Evolutionary conservation across 2,888 invertebrate genomes (phyloP).

Genomic region (Smittia aterrima): DNA sequence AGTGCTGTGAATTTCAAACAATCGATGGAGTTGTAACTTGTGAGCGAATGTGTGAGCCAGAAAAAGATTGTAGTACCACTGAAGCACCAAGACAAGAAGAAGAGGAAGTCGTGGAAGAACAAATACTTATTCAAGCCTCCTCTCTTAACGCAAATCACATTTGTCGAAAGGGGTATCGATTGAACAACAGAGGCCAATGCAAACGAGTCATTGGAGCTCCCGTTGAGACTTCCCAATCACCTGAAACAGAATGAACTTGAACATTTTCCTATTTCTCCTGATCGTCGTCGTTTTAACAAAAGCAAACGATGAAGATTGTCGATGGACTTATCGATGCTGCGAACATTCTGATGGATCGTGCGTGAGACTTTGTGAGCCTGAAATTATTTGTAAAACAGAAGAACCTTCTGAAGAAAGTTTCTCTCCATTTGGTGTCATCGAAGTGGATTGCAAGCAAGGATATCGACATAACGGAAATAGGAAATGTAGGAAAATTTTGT

Average conservation of each 20-base stretch:
- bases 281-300: not conserved
- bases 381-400: not conserved
- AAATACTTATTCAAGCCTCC: not conserved
- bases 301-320: not conserved
- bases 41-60: not conserved
- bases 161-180: not conserved
- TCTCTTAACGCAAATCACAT: not conserved
- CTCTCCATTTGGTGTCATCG: not conserved
- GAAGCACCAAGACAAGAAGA: not conserved
- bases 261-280: not conserved
- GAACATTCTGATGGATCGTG: not conserved
- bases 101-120: not conserved
- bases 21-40: not conserved
- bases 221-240: not conserved
- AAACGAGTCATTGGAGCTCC: not conserved
- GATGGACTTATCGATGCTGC: not conserved
- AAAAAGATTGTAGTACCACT: not conserved
- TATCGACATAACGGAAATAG: not conserved
- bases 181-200: not conserved
- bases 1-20: not conserved
- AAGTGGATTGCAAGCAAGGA: not conserved
- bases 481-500: not conserved
- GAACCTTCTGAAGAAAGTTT: not conserved
- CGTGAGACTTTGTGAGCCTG: constrained; percentile 12
- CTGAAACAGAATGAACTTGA: not conserved